Conservation (phyloP, 1,140 invertebrate species). For the Oryzaephilus surinamensis region DNA sequence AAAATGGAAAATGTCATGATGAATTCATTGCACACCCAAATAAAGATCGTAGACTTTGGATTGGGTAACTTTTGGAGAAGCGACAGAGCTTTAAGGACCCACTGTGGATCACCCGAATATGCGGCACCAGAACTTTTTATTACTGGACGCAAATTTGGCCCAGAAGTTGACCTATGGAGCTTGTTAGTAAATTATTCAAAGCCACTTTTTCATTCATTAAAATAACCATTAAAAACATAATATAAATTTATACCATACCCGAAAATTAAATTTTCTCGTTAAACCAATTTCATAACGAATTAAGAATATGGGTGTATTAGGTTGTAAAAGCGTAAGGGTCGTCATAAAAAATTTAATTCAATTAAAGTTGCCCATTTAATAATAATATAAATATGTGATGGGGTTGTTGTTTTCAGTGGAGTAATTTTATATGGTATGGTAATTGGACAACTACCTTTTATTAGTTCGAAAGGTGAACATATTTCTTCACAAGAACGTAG, state of each 20-base stretch:
- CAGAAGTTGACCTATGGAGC: slow-evolving; percentile 69
- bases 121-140: slow-evolving; percentile 62
- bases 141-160: slow-evolving; percentile 50
- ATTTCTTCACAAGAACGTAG: slow-evolving; percentile 43
- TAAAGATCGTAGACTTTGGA: slow-evolving; percentile 69
- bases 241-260: not conserved
- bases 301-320: slow-evolving; percentile 16
- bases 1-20: slow-evolving; percentile 71
- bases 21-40: slow-evolving; percentile 49
- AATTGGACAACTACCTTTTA: slow-evolving; percentile 55
- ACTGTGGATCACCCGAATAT: slow-evolving; percentile 66
- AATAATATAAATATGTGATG: too few species aligned
- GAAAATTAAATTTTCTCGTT: not conserved
- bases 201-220: not conserved
- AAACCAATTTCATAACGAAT: slow-evolving; percentile 1
- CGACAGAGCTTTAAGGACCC: slow-evolving; percentile 49
- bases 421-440: slow-evolving; percentile 58
- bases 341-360: too few species aligned
- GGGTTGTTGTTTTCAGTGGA: slow-evolving; percentile 43
- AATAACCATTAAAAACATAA: not conserved
- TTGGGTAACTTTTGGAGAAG: slow-evolving; percentile 52
- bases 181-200: slow-evolving; percentile 41
- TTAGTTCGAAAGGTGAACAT: slow-evolving; percentile 34
- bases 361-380: too few species aligned
- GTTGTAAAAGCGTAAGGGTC: too few species aligned